These are phyloP conservation scores for Melanostoma mellinum DNA, from an alignment of 2,888 invertebrate genomes.

Conservation along the genomic window DNA sequence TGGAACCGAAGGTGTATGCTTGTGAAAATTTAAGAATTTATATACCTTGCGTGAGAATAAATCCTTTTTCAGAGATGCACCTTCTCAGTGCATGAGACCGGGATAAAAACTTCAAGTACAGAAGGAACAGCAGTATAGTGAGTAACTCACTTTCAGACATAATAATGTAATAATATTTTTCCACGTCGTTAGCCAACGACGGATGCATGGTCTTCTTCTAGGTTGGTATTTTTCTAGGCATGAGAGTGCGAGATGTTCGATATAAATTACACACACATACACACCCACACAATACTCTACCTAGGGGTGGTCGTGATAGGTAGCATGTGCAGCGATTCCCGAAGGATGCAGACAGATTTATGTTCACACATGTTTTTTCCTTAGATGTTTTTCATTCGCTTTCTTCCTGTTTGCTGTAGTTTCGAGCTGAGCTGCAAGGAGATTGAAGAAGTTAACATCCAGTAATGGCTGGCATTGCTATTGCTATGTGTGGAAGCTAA, in stretches of 20 bases:
- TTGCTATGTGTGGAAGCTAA: too few relatives aligned
- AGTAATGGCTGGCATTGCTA: too few relatives aligned
- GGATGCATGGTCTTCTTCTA: neutral
- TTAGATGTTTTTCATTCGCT: conserved; percentile 46
- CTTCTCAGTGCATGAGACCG: conserved; percentile 12
- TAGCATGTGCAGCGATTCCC: conserved; percentile 67
- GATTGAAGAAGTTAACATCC: neutral
- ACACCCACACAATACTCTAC: conserved; percentile 18
- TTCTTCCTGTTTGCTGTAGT: conserved; percentile 13
- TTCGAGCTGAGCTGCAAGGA: neutral
- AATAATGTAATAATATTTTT: conserved; percentile 72
- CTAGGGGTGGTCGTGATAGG: conserved; percentile 64
- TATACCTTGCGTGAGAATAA: conserved; percentile 60
- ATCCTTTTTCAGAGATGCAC: conserved; percentile 48
- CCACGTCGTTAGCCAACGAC: conserved; percentile 57
- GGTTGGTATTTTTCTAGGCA: conserved; percentile 10
- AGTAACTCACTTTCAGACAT: conserved; percentile 70
- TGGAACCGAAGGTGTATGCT: conserved; percentile 8
- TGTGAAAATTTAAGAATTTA: conserved; percentile 56
- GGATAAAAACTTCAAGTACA: conserved; percentile 56
- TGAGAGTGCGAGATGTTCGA: conserved; percentile 29
- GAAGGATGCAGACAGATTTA: conserved; percentile 71
- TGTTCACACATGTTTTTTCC: conserved; percentile 66
- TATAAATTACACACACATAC: conserved; percentile 53
- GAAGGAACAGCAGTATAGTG: conserved; percentile 22